Evolutionary conservation across 2,888 invertebrate genomes (phyloP), one percentile per base, ranked within the genome.

Genomic region (Balanococcus diminutus): DNA sequence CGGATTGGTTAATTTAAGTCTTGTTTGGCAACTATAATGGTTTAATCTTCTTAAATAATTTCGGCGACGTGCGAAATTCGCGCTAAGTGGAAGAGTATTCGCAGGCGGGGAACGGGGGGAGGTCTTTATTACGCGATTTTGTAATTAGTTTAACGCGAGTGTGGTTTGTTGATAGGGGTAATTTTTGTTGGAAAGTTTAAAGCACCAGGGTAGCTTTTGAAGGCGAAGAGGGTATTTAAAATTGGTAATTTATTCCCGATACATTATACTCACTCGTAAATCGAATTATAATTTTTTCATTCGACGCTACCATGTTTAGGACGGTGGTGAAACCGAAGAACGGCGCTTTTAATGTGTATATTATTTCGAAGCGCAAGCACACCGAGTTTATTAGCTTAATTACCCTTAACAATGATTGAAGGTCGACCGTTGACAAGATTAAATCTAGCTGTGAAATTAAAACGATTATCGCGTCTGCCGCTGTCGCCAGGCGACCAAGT

Each of bases 381-480:
- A 25, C 32, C 72, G 84, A 75, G 25, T 84, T 75, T 84, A 84
- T 84, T 72, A 67, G 75, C 84, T 75, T 84, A 42, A 84, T 75
- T 84, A 72, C 72, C 46, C 72, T 84, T 84, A 75, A 46, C 72
- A 46, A 84, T 75, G 84, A 84, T 72, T 84, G 84, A 84, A 84
- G 84, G 84, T 84, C 84, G 67, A 22, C 46, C 79, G 36, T 72
- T 31, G 72, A 75, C 75, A 46, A 84, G 75, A 75, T 84, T 75
- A 84, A 84, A 84, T 84, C 46, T 83, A 75, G 84, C 61, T 67
- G 84, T 84, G 32, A 84, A 84, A 84, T 84, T 84, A 72, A 84
- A 25, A 75, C 75, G 84, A 75, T 84, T 84, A 84, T 46, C 84
- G 84, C 31, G 14, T 5, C n/a, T 67, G 51, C 19, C 51, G 51